A percentile compares a stretch with the other conserved stretches of the same genome.
Evolutionary conservation across 2,888 invertebrate genomes (phyloP).

Genomic region (Caradrina kadenii): DNA sequence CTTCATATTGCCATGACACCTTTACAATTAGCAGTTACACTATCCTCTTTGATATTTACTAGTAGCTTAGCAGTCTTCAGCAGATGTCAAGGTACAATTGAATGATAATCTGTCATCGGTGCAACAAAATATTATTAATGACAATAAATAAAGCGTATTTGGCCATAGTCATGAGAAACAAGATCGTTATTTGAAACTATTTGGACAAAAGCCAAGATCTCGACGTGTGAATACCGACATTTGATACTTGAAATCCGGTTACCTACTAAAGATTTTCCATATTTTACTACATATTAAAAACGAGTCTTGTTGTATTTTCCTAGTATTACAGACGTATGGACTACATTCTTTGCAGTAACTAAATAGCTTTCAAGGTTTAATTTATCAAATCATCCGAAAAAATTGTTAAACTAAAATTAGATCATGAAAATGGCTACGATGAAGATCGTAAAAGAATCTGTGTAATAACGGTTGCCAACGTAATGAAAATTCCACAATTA

Average conservation of each 20-base stretch:
- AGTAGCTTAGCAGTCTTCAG: slow-evolving; percentile 11
- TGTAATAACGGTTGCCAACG: slow-evolving; percentile 72
- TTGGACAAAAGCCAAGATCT: slow-evolving; percentile 79
- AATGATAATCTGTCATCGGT: slow-evolving; percentile 46
- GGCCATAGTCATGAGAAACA: slow-evolving; percentile 74
- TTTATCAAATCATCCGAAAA: slow-evolving; percentile 16
- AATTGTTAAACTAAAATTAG: slow-evolving; percentile 57
- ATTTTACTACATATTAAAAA: slow-evolving; percentile 38
- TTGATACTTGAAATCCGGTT: slow-evolving; percentile 78
- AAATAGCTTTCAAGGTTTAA: slow-evolving; percentile 8
- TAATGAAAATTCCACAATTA: slow-evolving; percentile 81
- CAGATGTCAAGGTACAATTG: slow-evolving; percentile 47
- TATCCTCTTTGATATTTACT: slow-evolving; percentile 31
- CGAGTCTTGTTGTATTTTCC: slow-evolving; percentile 22
- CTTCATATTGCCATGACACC: neutral
- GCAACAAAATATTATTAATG: slow-evolving; percentile 52
- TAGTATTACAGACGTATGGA: neutral
- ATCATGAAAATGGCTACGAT: slow-evolving; percentile 60
- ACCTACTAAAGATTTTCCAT: slow-evolving; percentile 49
- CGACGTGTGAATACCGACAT: slow-evolving; percentile 79
- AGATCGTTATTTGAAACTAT: slow-evolving; percentile 79
- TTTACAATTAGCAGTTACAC: slow-evolving; percentile 4
- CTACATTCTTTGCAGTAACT: slow-evolving; percentile 13
- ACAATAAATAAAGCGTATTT: slow-evolving; percentile 76
- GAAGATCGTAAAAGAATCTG: slow-evolving; percentile 64